phyloP scores from a whole-genome alignment of 2,888 invertebrate species.

The Epiblema foenella region DNA sequence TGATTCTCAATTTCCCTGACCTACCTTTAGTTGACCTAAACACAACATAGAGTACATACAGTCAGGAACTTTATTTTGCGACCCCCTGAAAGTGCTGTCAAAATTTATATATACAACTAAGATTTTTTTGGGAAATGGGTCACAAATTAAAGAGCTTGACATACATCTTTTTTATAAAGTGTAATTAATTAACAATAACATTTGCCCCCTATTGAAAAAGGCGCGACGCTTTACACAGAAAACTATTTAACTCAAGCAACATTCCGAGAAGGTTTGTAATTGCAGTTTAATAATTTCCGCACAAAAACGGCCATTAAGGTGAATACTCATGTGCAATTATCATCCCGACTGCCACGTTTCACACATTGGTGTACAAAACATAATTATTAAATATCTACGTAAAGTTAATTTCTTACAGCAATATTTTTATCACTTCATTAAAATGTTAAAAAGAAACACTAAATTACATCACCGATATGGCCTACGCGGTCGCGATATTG shows the following conservation, averaged over 20 bases:
- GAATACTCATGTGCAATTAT: conserved; percentile 18
- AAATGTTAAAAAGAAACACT: background rate
- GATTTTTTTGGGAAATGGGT: too few relatives aligned
- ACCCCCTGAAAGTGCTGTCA: too few relatives aligned
- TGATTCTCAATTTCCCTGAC: too few relatives aligned
- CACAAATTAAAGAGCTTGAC: too few relatives aligned
- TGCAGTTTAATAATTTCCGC: conserved; percentile 11
- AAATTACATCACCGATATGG: background rate
- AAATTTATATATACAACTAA: too few relatives aligned
- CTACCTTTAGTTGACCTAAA: too few relatives aligned
- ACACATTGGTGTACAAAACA: background rate
- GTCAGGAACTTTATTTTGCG: too few relatives aligned
- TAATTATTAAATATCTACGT: background rate
- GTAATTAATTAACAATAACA: too few relatives aligned
- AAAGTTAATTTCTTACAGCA: background rate
- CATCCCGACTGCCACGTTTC: background rate
- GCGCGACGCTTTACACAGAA: background rate
- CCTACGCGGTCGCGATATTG: too few relatives aligned
- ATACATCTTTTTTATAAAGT: too few relatives aligned
- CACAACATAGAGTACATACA: too few relatives aligned
- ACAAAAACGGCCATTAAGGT: conserved; percentile 16
- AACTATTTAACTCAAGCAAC: conserved; percentile 13
- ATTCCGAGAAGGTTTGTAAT: conserved; percentile 18
- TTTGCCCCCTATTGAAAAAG: conserved; percentile 4
- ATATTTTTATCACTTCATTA: too few relatives aligned